Evolutionary conservation across 2,797 vertebrate genomes (phyloP).

Genomic region (Nyctalus aviator): DNA sequence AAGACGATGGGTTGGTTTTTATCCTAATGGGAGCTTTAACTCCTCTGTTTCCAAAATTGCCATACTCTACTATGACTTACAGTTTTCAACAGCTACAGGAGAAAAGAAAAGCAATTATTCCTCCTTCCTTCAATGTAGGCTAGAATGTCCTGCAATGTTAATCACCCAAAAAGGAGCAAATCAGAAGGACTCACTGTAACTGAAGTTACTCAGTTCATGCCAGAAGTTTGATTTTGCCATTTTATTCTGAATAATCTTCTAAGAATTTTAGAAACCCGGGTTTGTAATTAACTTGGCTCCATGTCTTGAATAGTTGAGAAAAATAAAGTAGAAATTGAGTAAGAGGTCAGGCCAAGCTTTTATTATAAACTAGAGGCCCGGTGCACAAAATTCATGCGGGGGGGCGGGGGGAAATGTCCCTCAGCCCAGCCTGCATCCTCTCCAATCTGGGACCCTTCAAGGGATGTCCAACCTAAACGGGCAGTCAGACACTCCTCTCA

Average conservation of each 20-base stretch:
- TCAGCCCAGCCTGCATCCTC: too few relatives aligned
- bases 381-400: too few relatives aligned
- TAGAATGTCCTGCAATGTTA: neutral
- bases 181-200: constrained; percentile 11
- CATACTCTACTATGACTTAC: constrained; percentile 20
- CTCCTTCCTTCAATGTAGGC: neutral
- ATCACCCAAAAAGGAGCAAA: neutral
- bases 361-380: constrained; percentile 7
- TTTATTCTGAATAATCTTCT: constrained; percentile 33
- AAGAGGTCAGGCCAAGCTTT: neutral
- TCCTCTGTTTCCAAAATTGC: constrained; percentile 35
- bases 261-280: constrained; percentile 51
- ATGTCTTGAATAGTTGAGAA: constrained; percentile 54
- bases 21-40: constrained; percentile 16
- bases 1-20: constrained; percentile 26
- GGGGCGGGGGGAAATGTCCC: too few relatives aligned
- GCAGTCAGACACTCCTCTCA: too few relatives aligned
- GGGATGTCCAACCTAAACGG: too few relatives aligned
- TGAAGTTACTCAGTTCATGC: constrained; percentile 22
- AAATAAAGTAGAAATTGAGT: constrained; percentile 41
- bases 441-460: too few relatives aligned
- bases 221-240: constrained; percentile 25
- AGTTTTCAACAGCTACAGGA: constrained; percentile 44
- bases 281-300: constrained; percentile 37
- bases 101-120: constrained; percentile 15